Conservation (phyloP, 2,888 invertebrate genomes). For the Bellardia pandia region DNA sequence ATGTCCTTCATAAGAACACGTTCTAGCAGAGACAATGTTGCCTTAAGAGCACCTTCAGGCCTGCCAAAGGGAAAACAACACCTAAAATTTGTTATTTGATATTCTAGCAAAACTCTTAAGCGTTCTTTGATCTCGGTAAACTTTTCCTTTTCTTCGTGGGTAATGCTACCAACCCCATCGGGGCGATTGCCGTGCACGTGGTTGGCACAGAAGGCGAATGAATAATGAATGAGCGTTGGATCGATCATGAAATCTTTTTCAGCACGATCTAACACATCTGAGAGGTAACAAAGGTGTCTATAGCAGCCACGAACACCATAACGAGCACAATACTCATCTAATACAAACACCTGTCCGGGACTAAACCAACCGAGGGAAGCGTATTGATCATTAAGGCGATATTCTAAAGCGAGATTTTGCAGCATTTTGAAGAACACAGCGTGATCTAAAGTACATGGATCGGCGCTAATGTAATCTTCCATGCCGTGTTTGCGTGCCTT, state of each 20-base stretch:
- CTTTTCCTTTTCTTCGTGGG: slow-evolving; percentile 98
- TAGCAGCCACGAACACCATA: slow-evolving; percentile 99
- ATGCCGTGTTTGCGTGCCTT: slow-evolving; percentile 99
- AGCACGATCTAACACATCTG: slow-evolving; percentile 96
- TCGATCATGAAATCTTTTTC: slow-evolving; percentile 98
- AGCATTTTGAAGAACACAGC: slow-evolving; percentile 95
- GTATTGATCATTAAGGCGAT: slow-evolving; percentile 98
- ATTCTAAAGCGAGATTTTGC: slow-evolving; percentile 97
- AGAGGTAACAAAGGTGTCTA: slow-evolving; percentile 97
- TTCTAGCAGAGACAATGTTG: slow-evolving; percentile 97
- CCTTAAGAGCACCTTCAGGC: slow-evolving; percentile 98
- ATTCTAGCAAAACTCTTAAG: slow-evolving; percentile 95
- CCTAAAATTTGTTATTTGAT: slow-evolving; percentile 99
- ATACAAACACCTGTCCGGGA: slow-evolving; percentile 98
- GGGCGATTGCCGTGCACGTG: slow-evolving; percentile 99
- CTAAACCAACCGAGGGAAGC: slow-evolving; percentile 99
- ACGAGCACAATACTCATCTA: slow-evolving; percentile 98
- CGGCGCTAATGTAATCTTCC: slow-evolving; percentile 99
- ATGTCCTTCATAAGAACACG: slow-evolving; percentile 99
- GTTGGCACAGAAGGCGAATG: slow-evolving; percentile 99
- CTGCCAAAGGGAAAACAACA: slow-evolving; percentile 99
- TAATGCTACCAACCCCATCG: slow-evolving; percentile 99
- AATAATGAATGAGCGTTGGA: slow-evolving; percentile 99
- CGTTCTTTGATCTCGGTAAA: slow-evolving; percentile 99
- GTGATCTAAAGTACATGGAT: slow-evolving; percentile 98